Conservation (phyloP, 2,113 vertebrate genomes). For the Hippolais icterina region DNA sequence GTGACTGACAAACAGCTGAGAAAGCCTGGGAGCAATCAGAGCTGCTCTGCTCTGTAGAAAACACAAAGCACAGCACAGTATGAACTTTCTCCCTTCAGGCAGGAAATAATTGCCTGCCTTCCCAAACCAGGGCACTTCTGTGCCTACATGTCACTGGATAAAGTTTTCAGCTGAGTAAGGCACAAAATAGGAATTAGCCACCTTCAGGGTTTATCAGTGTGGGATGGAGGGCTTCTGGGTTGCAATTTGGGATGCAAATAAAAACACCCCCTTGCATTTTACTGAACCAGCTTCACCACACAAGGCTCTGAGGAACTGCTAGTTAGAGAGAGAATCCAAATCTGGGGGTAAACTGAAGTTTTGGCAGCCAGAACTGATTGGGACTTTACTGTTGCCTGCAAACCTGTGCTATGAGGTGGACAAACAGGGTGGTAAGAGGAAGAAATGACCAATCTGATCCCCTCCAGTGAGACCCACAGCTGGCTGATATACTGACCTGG, state of each 20-base stretch:
- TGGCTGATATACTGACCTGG: background rate
- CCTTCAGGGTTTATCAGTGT: background rate
- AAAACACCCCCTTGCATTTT: background rate
- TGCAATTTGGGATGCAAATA: background rate
- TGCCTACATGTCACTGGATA: background rate
- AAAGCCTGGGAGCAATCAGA: conserved; percentile 36
- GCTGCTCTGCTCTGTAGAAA: conserved; percentile 21
- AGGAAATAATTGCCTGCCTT: conserved; percentile 64
- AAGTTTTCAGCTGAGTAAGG: conserved; percentile 30
- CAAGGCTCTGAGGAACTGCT: background rate
- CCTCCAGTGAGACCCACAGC: background rate
- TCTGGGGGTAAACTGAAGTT: background rate
- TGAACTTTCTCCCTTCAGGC: conserved; percentile 63
- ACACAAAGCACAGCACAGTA: conserved; percentile 11
- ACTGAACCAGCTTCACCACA: background rate
- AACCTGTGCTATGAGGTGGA: background rate
- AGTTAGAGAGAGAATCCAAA: background rate
- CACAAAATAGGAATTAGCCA: background rate
- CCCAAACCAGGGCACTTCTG: conserved; percentile 39
- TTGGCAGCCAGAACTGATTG: background rate
- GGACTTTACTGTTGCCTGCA: background rate
- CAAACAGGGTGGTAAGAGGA: background rate
- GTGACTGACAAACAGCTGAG: conserved; percentile 59
- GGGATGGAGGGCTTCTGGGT: background rate
- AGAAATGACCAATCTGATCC: background rate